phyloP scores from a whole-genome alignment of 2,888 invertebrate genomes.

The Plebejus melissa region DNA sequence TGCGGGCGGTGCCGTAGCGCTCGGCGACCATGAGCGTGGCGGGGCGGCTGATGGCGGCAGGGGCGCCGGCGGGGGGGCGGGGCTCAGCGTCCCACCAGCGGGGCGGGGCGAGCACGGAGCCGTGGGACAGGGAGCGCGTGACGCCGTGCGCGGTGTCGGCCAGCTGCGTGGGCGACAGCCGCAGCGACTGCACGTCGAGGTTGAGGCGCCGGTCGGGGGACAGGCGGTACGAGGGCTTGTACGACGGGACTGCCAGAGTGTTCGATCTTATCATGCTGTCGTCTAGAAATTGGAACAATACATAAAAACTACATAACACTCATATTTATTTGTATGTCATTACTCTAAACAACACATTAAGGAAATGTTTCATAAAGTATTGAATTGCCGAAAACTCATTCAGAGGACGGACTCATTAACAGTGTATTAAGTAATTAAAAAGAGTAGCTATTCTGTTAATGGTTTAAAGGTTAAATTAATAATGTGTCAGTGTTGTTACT shows the following conservation, averaged over 20 bases:
- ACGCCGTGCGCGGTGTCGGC: conserved; percentile 67
- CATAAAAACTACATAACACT: neutral
- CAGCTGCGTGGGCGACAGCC: conserved; percentile 63
- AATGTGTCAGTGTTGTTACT: too few species aligned
- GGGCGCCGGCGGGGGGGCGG: conserved; percentile 36
- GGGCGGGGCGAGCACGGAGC: conserved; percentile 78
- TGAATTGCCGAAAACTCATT: neutral
- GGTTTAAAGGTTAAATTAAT: too few species aligned
- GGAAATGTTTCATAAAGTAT: neutral
- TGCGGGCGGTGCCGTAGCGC: conserved; percentile 56
- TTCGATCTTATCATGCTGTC: conserved; percentile 75
- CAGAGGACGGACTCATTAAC: neutral
- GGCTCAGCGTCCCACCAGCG: conserved; percentile 76
- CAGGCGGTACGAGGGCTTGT: conserved; percentile 65
- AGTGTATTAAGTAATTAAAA: neutral
- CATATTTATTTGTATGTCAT: neutral
- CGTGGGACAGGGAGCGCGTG: conserved; percentile 82
- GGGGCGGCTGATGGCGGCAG: conserved; percentile 73
- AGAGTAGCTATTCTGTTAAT: neutral
- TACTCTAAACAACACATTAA: neutral
- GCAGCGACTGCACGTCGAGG: conserved; percentile 61
- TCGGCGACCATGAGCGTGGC: conserved; percentile 81
- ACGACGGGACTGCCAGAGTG: conserved; percentile 72
- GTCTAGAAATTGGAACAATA: conserved; percentile 51
- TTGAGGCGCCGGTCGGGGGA: conserved; percentile 60